Conservation (phyloP, 2,113 vertebrate species). For the Formicarius rufipectus region DNA sequence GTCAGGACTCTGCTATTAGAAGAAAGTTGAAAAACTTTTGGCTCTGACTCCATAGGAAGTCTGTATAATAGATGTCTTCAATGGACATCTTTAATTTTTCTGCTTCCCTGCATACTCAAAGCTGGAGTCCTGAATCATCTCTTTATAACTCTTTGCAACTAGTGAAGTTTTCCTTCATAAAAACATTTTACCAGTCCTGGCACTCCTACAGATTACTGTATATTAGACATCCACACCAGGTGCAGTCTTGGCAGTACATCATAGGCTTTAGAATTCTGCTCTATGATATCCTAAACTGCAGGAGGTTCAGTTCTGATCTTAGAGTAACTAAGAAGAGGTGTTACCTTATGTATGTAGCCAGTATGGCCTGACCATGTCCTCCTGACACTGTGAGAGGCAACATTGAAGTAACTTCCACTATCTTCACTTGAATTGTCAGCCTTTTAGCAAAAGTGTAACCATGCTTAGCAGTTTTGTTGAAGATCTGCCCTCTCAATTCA, state of each 20-base stretch:
- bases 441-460: not conserved
- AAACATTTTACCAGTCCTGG: not conserved
- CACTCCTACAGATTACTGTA: not conserved
- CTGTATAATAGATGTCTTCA: not conserved
- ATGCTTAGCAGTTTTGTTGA: not conserved
- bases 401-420: not conserved
- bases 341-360: not conserved
- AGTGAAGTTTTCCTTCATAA: not conserved
- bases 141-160: not conserved
- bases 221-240: not conserved
- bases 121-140: not conserved
- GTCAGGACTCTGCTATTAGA: not conserved
- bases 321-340: not conserved
- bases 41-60: not conserved
- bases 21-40: not conserved
- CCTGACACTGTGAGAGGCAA: not conserved
- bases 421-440: not conserved
- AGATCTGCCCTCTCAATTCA: not conserved
- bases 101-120: not conserved
- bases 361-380: accelerated
- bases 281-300: not conserved
- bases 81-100: not conserved
- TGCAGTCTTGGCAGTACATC: accelerated
- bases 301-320: not conserved
- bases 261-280: not conserved